A percentile compares a stretch with the other conserved stretches of the same genome.
Evolutionary conservation across 2,888 invertebrate genomes (phyloP).

Genomic region (Theretra japonica): DNA sequence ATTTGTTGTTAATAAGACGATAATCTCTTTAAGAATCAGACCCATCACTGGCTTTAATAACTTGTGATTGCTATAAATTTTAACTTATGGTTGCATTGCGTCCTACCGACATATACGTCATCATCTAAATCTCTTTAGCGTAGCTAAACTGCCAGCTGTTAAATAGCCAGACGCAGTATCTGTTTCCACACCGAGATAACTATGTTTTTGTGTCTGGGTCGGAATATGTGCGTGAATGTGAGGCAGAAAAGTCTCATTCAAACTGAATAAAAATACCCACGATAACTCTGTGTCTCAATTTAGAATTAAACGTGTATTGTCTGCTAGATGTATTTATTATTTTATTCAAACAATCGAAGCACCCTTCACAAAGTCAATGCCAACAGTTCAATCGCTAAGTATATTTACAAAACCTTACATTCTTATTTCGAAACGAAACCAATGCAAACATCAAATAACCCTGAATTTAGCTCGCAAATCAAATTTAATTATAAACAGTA

Average conservation of each 20-base stretch:
- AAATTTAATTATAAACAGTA: constrained; percentile 41
- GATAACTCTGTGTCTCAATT: background rate
- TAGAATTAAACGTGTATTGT: background rate
- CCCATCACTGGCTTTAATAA: no score
- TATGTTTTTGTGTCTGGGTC: no score
- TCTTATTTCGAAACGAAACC: constrained; percentile 4
- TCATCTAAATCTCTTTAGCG: no score
- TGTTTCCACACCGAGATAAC: no score
- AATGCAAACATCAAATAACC: background rate
- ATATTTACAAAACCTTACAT: background rate
- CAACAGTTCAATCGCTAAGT: background rate
- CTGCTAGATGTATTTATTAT: background rate
- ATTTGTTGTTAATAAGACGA: no score
- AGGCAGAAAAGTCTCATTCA: background rate
- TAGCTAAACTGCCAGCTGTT: no score
- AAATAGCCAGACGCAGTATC: no score
- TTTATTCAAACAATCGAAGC: background rate
- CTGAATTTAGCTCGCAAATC: constrained; percentile 37
- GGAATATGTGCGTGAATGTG: background rate
- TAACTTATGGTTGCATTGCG: no score
- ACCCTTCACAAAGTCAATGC: background rate
- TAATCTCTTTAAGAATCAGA: no score
- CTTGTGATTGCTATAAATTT: no score
- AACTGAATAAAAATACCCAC: background rate
- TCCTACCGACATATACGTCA: no score